A percentile compares a stretch with the other conserved stretches of the same genome.
phyloP scores from a whole-genome alignment of 2,888 invertebrate species.

The Globia sparganii region DNA sequence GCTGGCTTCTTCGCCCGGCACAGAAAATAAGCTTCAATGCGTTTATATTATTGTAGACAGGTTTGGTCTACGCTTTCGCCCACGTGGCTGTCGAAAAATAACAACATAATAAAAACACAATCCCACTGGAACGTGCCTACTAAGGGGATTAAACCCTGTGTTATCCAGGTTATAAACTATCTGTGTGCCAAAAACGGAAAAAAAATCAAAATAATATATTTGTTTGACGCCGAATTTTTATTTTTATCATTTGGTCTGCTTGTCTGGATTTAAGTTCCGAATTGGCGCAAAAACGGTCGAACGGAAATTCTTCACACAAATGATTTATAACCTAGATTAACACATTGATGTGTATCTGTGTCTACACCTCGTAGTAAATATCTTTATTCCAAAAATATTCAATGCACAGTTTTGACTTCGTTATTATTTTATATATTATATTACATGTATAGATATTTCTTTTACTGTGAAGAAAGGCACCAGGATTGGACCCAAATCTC shows the following conservation, averaged over 20 bases:
- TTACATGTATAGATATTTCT: neutral
- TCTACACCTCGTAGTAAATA: neutral
- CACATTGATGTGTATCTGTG: neutral
- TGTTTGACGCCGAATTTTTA: no score
- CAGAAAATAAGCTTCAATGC: conserved; percentile 2
- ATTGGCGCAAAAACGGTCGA: no score
- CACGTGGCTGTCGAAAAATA: no score
- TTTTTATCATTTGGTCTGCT: no score
- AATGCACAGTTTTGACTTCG: neutral
- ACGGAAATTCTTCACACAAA: neutral
- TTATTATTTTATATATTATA: neutral
- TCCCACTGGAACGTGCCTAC: no score
- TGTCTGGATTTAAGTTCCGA: no score
- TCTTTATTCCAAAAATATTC: neutral
- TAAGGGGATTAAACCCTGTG: no score
- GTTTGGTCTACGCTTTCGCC: no score
- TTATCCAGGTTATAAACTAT: no score
- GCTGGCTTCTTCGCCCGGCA: neutral
- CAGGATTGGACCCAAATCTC: neutral
- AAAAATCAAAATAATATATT: neutral
- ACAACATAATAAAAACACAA: no score
- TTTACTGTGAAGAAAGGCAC: neutral
- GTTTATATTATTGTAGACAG: no score
- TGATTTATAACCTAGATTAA: neutral
- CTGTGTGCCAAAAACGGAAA: neutral